These are phyloP conservation scores for Galeopterus variegatus DNA, from an alignment of 2,113 vertebrate genomes.

Conservation along the genomic window DNA sequence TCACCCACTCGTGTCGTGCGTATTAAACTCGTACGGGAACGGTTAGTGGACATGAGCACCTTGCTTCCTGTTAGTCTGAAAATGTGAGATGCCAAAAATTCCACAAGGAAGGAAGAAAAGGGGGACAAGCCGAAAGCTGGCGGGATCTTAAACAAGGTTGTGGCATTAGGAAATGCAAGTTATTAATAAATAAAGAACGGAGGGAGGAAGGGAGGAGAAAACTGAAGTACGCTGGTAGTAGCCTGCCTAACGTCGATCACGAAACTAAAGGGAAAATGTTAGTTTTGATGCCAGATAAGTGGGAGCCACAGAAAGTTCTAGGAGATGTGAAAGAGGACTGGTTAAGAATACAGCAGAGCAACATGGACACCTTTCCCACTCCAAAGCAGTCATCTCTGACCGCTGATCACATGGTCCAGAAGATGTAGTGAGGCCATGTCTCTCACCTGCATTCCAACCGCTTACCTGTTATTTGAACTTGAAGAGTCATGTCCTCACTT, in stretches of 20 bases:
- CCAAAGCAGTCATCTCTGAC: background rate
- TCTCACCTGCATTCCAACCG: background rate
- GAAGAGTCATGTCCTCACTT: background rate
- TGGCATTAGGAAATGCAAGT: background rate
- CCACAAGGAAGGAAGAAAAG: background rate
- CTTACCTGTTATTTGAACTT: background rate
- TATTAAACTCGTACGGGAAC: background rate
- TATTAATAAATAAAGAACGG: background rate
- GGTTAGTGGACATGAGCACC: background rate
- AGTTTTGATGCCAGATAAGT: background rate
- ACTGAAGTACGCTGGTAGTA: background rate
- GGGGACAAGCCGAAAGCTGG: background rate
- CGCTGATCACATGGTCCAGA: background rate
- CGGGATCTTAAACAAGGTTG: background rate
- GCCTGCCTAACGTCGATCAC: background rate
- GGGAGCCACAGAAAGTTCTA: background rate
- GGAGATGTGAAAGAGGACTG: background rate
- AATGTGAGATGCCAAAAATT: background rate
- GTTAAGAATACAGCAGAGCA: background rate
- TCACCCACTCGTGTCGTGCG: background rate
- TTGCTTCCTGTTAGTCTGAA: background rate
- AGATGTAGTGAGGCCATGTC: background rate
- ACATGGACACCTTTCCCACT: background rate
- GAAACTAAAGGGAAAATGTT: background rate
- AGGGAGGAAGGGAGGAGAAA: background rate